phyloP scores from a whole-genome alignment of 2,113 vertebrate species.

The Phalacrocorax carbo region DNA sequence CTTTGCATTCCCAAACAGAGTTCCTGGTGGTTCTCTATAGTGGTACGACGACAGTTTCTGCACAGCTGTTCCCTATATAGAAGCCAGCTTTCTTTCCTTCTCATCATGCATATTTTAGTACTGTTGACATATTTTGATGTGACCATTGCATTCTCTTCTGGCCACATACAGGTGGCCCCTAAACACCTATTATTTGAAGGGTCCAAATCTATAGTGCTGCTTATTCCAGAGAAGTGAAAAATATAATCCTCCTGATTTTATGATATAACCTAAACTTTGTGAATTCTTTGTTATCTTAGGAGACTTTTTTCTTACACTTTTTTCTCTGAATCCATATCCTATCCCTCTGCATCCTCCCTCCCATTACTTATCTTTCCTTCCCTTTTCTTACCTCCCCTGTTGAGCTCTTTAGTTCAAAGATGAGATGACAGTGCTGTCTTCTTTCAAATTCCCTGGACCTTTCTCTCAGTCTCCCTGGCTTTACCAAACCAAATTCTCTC shows the following conservation, averaged over 20 bases:
- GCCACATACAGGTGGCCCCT: neutral
- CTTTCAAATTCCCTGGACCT: neutral
- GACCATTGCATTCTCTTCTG: neutral
- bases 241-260: neutral
- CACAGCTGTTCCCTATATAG: neutral
- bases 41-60: conserved; percentile 17
- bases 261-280: neutral
- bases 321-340: neutral
- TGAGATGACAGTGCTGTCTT: neutral
- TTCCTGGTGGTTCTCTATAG: neutral
- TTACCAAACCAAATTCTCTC: neutral
- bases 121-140: neutral
- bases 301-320: neutral
- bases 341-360: neutral
- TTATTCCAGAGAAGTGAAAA: neutral
- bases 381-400: neutral
- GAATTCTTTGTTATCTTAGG: neutral
- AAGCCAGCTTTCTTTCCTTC: neutral
- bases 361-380: neutral
- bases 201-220: fast-evolving
- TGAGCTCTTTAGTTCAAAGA: neutral
- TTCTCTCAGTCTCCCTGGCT: neutral
- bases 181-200: neutral
- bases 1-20: conserved; percentile 43
- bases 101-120: neutral